phyloP scores from a whole-genome alignment of 2,797 vertebrate species.

The Pipistrellus nathusii region DNA sequence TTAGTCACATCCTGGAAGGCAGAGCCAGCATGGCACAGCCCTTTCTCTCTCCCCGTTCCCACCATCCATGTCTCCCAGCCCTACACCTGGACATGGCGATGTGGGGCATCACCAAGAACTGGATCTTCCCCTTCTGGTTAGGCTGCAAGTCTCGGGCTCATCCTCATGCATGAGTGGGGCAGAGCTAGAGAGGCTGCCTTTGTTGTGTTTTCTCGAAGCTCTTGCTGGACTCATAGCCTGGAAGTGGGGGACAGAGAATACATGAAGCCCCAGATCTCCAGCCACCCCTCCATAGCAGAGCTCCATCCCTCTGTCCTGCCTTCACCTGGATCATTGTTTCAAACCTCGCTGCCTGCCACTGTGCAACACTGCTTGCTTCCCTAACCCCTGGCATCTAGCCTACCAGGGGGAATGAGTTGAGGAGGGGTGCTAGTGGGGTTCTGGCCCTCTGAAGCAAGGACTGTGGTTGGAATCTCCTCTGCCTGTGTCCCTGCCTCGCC shows the following conservation, averaged over 20 bases:
- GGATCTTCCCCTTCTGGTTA: neutral
- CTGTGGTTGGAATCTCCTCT: neutral
- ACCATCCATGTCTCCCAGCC: neutral
- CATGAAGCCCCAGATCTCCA: neutral
- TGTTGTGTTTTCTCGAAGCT: accelerated
- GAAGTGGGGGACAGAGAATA: accelerated
- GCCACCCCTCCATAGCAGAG: neutral
- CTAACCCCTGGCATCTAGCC: neutral
- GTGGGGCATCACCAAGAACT: neutral
- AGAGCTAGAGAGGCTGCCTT: neutral
- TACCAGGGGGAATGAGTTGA: accelerated
- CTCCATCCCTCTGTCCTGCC: neutral
- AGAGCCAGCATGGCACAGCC: neutral
- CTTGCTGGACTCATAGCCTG: neutral
- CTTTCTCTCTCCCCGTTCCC: too few relatives aligned
- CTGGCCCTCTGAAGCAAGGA: neutral
- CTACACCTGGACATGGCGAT: accelerated
- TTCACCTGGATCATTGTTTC: neutral
- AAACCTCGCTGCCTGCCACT: neutral
- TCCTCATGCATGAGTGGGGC: neutral
- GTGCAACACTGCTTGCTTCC: neutral
- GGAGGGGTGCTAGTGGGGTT: neutral
- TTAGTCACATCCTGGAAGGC: neutral
- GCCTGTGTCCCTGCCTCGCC: neutral
- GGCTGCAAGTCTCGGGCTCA: neutral